Conservation (phyloP, 2,113 vertebrate genomes). For the Sula dactylatra region DNA sequence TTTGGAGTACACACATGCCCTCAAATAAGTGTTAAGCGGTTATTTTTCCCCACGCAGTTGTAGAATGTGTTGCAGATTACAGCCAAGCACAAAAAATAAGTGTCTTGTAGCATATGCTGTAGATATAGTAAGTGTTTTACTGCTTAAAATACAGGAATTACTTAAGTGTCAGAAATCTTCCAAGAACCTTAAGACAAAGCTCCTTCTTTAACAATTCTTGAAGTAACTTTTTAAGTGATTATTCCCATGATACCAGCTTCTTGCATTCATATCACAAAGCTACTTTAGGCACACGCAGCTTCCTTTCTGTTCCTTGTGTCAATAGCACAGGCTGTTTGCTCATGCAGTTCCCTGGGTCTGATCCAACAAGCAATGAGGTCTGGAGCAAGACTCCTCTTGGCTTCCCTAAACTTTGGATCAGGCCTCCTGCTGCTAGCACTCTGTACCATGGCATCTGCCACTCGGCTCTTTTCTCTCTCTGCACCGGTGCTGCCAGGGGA, state of each 20-base stretch:
- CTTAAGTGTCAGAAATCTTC: neutral
- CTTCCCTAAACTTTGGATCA: neutral
- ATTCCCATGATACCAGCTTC: neutral
- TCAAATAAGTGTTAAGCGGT: slow-evolving; percentile 11
- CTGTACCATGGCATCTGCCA: neutral
- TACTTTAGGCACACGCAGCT: neutral
- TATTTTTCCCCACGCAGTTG: slow-evolving; percentile 31
- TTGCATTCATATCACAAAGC: neutral
- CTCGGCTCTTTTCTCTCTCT: neutral
- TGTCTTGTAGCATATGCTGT: neutral
- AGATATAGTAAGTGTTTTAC: neutral
- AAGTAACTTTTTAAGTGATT: neutral
- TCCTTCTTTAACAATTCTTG: neutral
- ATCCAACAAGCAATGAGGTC: neutral
- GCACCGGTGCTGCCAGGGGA: neutral
- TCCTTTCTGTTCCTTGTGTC: neutral
- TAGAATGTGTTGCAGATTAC: slow-evolving; percentile 30
- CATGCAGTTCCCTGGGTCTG: neutral
- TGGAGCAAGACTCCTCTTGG: neutral
- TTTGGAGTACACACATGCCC: neutral
- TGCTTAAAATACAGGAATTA: neutral
- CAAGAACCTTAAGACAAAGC: neutral
- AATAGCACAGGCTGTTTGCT: neutral
- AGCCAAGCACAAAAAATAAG: neutral
- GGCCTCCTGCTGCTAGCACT: neutral